Evolutionary conservation across 2,113 vertebrate species (phyloP).

Genomic region (Balaeniceps rex): DNA sequence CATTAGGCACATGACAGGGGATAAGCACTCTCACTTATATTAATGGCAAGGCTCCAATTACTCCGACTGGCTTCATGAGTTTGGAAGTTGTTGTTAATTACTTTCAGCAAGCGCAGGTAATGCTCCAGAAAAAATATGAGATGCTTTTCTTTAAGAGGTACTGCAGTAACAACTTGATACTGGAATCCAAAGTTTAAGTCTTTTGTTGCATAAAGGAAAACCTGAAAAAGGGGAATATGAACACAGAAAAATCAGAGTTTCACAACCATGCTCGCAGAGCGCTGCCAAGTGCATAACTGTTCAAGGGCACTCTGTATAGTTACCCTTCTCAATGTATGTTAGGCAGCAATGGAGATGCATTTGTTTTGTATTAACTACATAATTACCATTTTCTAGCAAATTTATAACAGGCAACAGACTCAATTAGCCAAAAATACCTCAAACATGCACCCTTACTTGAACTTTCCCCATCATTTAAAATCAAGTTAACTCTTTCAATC

Average conservation of each 20-base stretch:
- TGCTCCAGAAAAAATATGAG: not conserved
- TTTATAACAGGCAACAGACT: not conserved
- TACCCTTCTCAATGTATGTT: not conserved
- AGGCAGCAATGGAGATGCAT: not conserved
- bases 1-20: not conserved
- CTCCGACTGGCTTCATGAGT: not conserved
- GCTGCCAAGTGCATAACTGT: not conserved
- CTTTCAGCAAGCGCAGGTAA: not conserved
- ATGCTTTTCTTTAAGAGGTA: not conserved
- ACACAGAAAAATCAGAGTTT: not conserved
- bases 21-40: not conserved
- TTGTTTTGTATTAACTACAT: not conserved
- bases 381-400: not conserved
- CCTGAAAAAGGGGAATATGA: not conserved
- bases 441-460: not conserved
- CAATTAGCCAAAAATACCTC: not conserved
- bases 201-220: not conserved
- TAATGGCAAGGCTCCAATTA: conserved; percentile 14
- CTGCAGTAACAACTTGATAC: not conserved
- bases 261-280: not conserved
- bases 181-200: not conserved
- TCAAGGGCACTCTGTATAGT: not conserved
- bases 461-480: not conserved
- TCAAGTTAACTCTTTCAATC: not conserved
- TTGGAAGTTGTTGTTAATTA: not conserved